A percentile compares a stretch with the other conserved stretches of the same genome.
These are phyloP conservation scores for Rhodeus uyekii DNA, from an alignment of 2,797 vertebrate genomes.

Conservation along the genomic window DNA sequence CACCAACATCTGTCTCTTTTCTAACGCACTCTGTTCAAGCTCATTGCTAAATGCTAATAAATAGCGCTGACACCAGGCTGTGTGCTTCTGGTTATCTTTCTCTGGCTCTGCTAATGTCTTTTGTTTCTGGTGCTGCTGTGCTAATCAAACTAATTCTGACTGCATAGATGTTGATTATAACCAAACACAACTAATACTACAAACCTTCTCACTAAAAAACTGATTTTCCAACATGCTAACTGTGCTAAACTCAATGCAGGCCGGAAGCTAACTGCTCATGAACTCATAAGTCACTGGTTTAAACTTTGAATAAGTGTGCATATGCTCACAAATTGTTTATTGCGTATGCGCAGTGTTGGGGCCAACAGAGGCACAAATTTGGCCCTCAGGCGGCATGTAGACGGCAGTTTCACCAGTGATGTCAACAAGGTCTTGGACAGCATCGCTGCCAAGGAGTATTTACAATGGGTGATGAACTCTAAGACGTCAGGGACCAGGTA, in stretches of 20 bases:
- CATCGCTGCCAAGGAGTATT: conserved; percentile 91
- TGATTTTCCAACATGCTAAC: background rate
- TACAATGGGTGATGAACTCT: conserved; percentile 94
- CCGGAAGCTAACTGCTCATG: background rate
- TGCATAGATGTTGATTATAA: background rate
- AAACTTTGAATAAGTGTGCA: background rate
- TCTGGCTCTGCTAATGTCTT: conserved; percentile 36
- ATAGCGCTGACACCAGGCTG: conserved; percentile 41
- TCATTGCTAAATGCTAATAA: conserved; percentile 57
- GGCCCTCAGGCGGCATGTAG: conserved; percentile 86
- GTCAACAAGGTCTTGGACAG: conserved; percentile 93
- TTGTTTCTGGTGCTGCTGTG: conserved; percentile 30
- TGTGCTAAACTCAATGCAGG: background rate
- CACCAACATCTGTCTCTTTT: conserved; percentile 43
- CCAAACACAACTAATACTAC: background rate
- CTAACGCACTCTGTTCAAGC: conserved; percentile 30
- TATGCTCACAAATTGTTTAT: conserved; percentile 42
- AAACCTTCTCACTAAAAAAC: background rate
- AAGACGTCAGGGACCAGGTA: conserved; percentile 80
- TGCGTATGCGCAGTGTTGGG: conserved; percentile 76
- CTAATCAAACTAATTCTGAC: conserved; percentile 10
- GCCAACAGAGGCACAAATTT: conserved; percentile 71
- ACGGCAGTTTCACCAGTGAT: conserved; percentile 96
- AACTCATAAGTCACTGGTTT: background rate
- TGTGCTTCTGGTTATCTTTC: conserved; percentile 37